Evolutionary conservation across 1,140 invertebrate genomes (phyloP), one percentile per base, ranked within the genome.

Genomic region (Drosophila varians): DNA sequence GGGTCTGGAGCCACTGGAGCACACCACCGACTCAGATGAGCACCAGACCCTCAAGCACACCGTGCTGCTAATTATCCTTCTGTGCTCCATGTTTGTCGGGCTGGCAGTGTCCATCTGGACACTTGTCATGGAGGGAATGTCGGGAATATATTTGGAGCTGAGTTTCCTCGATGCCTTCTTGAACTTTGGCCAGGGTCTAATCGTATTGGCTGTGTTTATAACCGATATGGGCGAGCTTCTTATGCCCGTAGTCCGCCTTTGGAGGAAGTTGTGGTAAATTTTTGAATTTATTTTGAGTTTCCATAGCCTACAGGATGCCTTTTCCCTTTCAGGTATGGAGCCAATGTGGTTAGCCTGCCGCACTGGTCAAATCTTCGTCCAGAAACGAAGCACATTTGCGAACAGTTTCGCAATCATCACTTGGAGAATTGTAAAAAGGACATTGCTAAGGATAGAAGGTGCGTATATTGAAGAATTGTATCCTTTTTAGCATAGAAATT

Each of bases 81-180:
- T 94, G 19, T 94, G 95, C 42, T 97, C 96, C 12, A 98, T 98
- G 95, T 97, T 98, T 92, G 94, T 98, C 74, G 96, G 96, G 21
- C 92, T 98, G 57, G 95, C 96, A 0, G 93, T 98, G 52, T 97
- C 95, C 25, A 93, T 96, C 11, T 98, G 97, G 95, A 96, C 95
- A 9, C 90, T 98, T 56, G 93, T 98, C 60, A 94, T 95, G 92
- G 96, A 97, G 88, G 94, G 96, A 79, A 94, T 96, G 84, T 95
- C 95, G 43, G 98, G 97, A 0, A 96, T 98, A 64, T 98, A 97
- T 90, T 93, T 98, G 0, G 97, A 98, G 92, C 92, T 99, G 16
- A 94, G 96, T 72, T 99, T 98, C 91, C 91, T 99, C 21, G 97
- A 99, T 91, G 95, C 96, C 12, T 95, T 96, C 28, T 92, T 98